Base-by-base conservation (phyloP, 2,888 invertebrate species). In the Sepioteuthis lessoniana region DNA sequence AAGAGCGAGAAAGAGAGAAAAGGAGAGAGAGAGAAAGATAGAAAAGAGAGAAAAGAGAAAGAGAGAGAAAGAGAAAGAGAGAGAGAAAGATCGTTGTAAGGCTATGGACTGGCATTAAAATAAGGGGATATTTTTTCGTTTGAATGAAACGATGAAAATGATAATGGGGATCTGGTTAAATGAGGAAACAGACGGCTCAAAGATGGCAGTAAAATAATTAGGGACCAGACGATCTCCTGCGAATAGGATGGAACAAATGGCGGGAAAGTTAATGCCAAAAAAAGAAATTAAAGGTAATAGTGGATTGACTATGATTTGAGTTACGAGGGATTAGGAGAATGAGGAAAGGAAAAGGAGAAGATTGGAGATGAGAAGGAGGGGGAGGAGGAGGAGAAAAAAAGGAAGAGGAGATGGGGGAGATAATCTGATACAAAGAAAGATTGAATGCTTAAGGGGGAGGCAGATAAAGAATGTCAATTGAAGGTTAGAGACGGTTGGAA, bases 71-170 rank as follows among this genome's bases (percentile, higher is more conserved):
- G 2, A 60, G n/a, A n/a, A n/a, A n/a, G n/a, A n/a, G n/a, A n/a
- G n/a, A 2, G 10, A 7, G 10, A 19, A 76, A 76, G 31, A n/a
- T 7, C 31, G n/a, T 76, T n/a, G n/a, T 76, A 76, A 76, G n/a
- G n/a, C 16, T 10, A 76, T n/a, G n/a, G 31, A 76, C 8, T 4
- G 31, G n/a, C 31, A 76, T 76, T 76, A 76, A n/a, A 76, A 76
- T 76, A 76, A 76, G 76, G 76, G 13, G 76, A 76, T 76, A 76
- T 76, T 76, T 50, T 60, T 31, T 76, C 76, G 76, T 76, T 8
- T 76, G 76, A n/a, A 76, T n/a, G 76, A 76, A n/a, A n/a, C 76
- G 76, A 76, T 76, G 76, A 76, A 76, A 76, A 76, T n/a, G n/a
- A 76, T 76, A 76, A 76, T 76, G 31, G n/a, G 2, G n/a, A 76